Base-by-base conservation (phyloP, 2,113 vertebrate species). In the Myotis brandtii region DNA sequence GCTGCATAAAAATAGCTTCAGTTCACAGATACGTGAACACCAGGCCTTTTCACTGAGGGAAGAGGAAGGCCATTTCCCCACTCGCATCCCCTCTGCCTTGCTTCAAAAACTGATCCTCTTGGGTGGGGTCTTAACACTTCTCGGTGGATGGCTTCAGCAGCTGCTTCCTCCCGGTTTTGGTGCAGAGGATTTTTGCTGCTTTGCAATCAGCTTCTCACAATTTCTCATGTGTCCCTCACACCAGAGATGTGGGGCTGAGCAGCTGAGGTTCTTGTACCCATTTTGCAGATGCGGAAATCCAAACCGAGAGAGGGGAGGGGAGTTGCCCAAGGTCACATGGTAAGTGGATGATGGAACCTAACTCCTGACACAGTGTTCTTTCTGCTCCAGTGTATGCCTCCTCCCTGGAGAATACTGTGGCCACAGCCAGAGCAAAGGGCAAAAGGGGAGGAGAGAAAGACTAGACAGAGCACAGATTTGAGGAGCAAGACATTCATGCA, bases 1-100 rank as follows among this genome's bases (percentile, higher is more conserved):
- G 54, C 89, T 64, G 11, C 75, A 64, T 81, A 94, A 93, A 89
- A 95, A 96, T 93, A 94, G 90, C 80, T 81, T 50, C 77, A 40
- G 30, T 70, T 82, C 91, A 69, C 95, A 91, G 93, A 67, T 6
- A 32, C 25, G 4, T 18, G 82, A 89, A 17, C n/a, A 72, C 40
- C 66, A 77, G 79, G n/a, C 81, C 72, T 86, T 52, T 52, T 43
- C 67, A 54, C n/a, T 7, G 48, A 92, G 66, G 34, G 48, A 67
- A 86, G 86, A 54, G 72, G 93, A 85, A 95, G 70, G 10, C 73
- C 9, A 0, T 30, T 62, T 93, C 82, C 73, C 76, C 59, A 18
- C 37, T 10, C 9, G n/a, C 40, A 7, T 62, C 40, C 72, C 59
- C 21, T 7, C 8, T 13, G 37, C 16, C 43, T 54, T n/a, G 54